Base-by-base conservation (phyloP, 2,888 invertebrate genomes). In the Synanthedon myopaeformis region DNA sequence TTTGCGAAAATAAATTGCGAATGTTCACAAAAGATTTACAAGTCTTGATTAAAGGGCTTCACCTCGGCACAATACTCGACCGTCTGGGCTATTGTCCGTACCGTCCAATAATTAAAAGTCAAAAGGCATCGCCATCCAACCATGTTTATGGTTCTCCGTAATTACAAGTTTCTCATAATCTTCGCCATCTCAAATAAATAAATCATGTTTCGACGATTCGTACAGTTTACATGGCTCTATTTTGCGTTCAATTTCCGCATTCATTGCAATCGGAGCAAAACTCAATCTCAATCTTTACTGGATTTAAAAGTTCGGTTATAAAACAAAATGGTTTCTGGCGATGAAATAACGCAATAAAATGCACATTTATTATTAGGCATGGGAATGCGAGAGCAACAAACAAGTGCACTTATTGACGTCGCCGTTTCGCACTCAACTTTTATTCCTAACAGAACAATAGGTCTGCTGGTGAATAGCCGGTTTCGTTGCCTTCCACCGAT, bases 361-460 rank as follows among this genome's bases (percentile, higher is more conserved):
- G 59, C 60, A 66, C 61, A 66, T 35, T 70, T 76, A 75, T 70
- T 65, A 61, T 64, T 63, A 56, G 60, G 62, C 57, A 59, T 59
- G 63, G 62, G 59, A 66, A 68, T 67, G 67, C 71, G 72, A 70
- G 74, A 70, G 76, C 35, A 28, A 72, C 67, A 75, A 81, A 79
- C 76, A 74, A 76, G 74, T 76, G 72, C 70, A 70, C 67, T 65
- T 70, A 71, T 69, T 70, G 71, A 69, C 65, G 61, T 59, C 65
- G 63, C 63, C 55, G 62, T 65, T 63, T 65, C 65, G 66, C 63
- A 78, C 77, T 74, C 74, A 64, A 71, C 72, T 75, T 79, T 76
- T 81, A 83, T 80, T 76, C 70, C 72, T 78, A 77, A 77, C 70
- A 59, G 76, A 87, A 86, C 85, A 86, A 87, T 86, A 76, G 84